phyloP scores from a whole-genome alignment of 2,888 invertebrate genomes.

The Uropetala carovei region DNA sequence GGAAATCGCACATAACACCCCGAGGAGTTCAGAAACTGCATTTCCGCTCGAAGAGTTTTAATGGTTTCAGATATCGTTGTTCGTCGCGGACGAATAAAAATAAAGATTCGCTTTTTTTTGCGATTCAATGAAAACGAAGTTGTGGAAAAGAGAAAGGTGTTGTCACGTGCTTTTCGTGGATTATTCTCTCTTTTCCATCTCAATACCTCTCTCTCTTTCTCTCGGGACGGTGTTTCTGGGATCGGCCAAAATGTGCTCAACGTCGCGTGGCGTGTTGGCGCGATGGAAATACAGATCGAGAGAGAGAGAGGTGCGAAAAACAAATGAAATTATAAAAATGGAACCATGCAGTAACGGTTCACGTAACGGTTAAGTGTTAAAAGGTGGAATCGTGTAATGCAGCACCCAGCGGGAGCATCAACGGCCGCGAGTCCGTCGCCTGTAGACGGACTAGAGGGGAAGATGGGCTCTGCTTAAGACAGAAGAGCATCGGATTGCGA shows the following conservation, averaged over 20 bases:
- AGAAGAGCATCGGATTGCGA: too few relatives aligned
- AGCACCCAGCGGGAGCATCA: too few relatives aligned
- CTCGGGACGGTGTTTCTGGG: background rate
- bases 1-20: background rate
- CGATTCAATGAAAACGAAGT: background rate
- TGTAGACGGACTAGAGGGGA: too few relatives aligned
- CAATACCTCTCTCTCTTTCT: background rate
- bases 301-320: background rate
- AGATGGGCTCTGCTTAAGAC: too few relatives aligned
- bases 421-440: too few relatives aligned
- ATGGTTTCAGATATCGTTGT: conserved; percentile 58
- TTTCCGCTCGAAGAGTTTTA: conserved; percentile 50
- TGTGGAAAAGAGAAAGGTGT: background rate
- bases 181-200: background rate
- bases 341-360: background rate
- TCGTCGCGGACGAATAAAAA: conserved; percentile 18
- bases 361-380: background rate
- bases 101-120: background rate
- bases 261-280: conserved; percentile 5
- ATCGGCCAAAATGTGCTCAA: conserved; percentile 38
- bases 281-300: background rate
- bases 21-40: conserved; percentile 29
- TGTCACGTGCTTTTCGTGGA: conserved; percentile 21
- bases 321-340: background rate
- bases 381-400: background rate